phyloP scores from a whole-genome alignment of 2,113 vertebrate species.

The Lanius collurio region DNA sequence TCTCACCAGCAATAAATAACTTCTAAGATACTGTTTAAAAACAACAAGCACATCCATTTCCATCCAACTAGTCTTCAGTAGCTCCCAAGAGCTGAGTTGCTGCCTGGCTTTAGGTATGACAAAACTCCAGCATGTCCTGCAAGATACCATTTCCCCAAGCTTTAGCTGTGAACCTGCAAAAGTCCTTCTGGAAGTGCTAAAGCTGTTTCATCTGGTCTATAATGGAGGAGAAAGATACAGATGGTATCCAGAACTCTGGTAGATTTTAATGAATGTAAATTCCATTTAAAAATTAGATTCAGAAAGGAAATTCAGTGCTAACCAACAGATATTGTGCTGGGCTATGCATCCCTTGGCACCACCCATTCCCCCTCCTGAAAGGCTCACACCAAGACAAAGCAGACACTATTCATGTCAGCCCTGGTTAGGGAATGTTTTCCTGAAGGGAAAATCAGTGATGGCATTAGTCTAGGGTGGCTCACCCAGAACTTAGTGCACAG shows the following conservation, averaged over 20 bases:
- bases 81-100: neutral
- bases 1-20: neutral
- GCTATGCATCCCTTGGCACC: neutral
- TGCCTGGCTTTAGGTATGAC: neutral
- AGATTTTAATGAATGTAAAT: neutral
- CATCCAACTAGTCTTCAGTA: neutral
- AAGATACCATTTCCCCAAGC: neutral
- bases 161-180: neutral
- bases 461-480: neutral
- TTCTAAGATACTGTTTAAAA: neutral
- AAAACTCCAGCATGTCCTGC: neutral
- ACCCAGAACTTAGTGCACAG: conserved; percentile 50
- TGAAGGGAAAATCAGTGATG: neutral
- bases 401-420: neutral
- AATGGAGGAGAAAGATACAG: neutral
- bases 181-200: neutral
- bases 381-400: neutral
- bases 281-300: neutral
- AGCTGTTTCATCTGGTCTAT: neutral
- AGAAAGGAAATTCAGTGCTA: neutral
- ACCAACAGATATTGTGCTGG: neutral
- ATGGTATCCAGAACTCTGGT: neutral
- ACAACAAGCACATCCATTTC: neutral
- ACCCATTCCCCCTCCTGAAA: neutral
- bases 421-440: neutral